phyloP scores from a whole-genome alignment of 2,797 vertebrate genomes.

The Cossypha heuglini region DNA sequence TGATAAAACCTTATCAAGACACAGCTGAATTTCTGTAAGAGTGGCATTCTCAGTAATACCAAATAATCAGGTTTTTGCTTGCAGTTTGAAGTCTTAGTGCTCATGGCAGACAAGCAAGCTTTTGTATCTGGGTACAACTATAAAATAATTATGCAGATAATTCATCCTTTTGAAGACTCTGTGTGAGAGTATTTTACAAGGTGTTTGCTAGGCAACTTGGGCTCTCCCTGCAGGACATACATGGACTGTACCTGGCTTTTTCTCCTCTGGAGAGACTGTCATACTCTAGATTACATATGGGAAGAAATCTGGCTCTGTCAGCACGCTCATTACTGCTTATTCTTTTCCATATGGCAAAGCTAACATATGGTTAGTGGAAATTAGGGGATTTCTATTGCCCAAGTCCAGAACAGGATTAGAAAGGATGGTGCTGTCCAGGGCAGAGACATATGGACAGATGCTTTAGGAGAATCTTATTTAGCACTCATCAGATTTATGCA shows the following conservation, averaged over 20 bases:
- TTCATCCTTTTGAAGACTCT: neutral
- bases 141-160: neutral
- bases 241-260: neutral
- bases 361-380: conserved; percentile 28
- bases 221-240: neutral
- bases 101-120: neutral
- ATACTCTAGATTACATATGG: neutral
- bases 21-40: neutral
- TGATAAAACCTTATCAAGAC: neutral
- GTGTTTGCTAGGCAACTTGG: neutral
- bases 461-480: conserved; percentile 11
- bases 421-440: neutral
- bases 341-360: conserved; percentile 39
- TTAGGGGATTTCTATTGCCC: neutral
- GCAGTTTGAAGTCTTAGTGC: neutral
- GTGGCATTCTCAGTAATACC: neutral
- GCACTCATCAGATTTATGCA: neutral
- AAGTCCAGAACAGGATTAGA: conserved; percentile 5
- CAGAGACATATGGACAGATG: neutral
- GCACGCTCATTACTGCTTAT: neutral
- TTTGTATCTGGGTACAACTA: neutral
- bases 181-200: neutral
- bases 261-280: neutral
- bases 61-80: neutral
- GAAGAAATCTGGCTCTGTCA: neutral